Evolutionary conservation across 30 jellyfish, hydroid and myxozoan species (phyloP).

Genomic region (Chrysaora quinquecirrha): DNA sequence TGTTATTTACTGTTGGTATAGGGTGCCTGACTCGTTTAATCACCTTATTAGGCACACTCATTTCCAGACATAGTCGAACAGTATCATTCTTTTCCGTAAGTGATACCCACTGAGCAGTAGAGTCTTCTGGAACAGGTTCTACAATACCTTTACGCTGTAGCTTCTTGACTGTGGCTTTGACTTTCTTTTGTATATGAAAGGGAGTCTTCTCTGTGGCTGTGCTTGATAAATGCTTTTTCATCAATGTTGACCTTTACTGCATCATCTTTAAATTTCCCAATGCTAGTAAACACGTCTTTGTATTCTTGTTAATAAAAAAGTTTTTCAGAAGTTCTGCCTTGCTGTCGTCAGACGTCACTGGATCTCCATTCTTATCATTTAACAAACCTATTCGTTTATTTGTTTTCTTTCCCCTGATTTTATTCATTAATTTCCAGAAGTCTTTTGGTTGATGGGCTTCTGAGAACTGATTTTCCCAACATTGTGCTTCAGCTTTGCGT

Average conservation of each 20-base stretch:
- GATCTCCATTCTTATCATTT: constrained; percentile 3
- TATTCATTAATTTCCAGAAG: constrained; percentile 10
- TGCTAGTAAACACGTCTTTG: constrained; percentile 3
- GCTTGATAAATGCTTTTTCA: constrained; percentile 13
- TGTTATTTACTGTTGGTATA: no score
- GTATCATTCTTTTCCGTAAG: no score
- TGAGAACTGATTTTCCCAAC: constrained; percentile 7
- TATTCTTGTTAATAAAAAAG: background rate
- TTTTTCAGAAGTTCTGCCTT: constrained; percentile 31
- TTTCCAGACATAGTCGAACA: no score
- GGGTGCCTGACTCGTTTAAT: no score
- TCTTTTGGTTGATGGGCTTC: background rate
- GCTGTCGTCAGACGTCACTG: background rate
- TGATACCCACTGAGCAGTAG: no score
- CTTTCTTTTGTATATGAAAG: background rate
- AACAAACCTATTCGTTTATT: constrained; percentile 18
- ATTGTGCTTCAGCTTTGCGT: constrained; percentile 26
- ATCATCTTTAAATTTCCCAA: constrained; percentile 4
- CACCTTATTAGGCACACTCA: no score
- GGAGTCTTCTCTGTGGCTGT: background rate
- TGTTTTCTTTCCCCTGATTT: background rate
- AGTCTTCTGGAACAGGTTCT: constrained; percentile 15
- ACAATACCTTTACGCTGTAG: constrained; percentile 4
- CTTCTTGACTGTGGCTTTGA: background rate
- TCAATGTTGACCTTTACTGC: constrained; percentile 5